Percentiles rank a stretch among this genome's conserved stretches.
Evolutionary conservation across 2,888 invertebrate species (phyloP).

Genomic region (Mythimna ferrago): DNA sequence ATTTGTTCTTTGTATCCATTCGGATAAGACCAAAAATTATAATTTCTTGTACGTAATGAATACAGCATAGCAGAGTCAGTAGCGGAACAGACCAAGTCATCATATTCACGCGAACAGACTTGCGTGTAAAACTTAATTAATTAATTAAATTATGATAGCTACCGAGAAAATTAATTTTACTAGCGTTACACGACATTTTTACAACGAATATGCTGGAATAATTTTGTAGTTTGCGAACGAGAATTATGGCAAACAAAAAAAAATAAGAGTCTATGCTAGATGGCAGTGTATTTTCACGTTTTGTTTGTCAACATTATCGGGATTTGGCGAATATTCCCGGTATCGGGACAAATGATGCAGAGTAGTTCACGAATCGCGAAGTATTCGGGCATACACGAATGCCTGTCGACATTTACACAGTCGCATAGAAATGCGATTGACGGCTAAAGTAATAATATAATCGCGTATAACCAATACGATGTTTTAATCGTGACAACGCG

Average conservation of each 20-base stretch:
- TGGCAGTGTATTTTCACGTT: not conserved
- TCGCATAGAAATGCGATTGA: no score
- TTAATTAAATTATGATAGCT: constrained; percentile 58
- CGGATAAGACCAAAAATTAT: constrained; percentile 51
- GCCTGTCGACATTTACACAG: no score
- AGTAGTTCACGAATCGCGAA: no score
- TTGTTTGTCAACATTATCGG: not conserved
- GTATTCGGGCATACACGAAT: no score
- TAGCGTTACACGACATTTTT: constrained; percentile 48
- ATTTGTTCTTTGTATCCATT: constrained; percentile 37
- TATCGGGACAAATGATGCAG: no score
- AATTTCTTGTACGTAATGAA: constrained; percentile 50
- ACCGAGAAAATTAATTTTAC: constrained; percentile 48
- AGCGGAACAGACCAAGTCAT: constrained; percentile 60
- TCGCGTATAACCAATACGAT: no score
- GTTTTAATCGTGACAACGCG: no score
- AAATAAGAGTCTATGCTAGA: no score
- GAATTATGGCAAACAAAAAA: not conserved
- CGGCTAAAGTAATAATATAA: no score
- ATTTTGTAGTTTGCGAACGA: not conserved
- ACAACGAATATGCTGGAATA: not conserved
- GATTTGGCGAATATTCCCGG: no score
- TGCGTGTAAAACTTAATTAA: constrained; percentile 55
- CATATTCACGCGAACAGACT: constrained; percentile 56
- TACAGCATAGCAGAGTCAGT: constrained; percentile 51